Conservation (phyloP, 2,113 vertebrate species). For the Toxostoma redivivum region DNA sequence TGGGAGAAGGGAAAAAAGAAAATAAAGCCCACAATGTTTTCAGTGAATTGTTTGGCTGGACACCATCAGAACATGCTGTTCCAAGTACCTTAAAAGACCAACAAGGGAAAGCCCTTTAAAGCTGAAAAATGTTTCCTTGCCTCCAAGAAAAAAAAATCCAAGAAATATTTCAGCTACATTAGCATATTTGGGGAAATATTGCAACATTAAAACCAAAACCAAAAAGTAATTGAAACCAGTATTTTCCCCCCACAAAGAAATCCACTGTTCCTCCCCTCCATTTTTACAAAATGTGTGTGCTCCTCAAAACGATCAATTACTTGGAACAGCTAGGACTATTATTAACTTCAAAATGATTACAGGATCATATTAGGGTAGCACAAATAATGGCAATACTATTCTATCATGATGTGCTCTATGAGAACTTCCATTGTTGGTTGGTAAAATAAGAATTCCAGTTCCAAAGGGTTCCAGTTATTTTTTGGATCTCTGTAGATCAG, state of each 20-base stretch:
- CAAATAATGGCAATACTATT: background rate
- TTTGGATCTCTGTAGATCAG: background rate
- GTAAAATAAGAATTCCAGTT: background rate
- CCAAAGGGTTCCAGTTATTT: background rate
- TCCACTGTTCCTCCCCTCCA: background rate
- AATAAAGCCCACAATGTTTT: background rate
- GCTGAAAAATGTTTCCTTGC: background rate
- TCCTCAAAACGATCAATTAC: background rate
- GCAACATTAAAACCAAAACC: background rate
- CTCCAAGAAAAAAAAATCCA: background rate
- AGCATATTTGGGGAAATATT: background rate
- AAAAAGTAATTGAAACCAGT: background rate
- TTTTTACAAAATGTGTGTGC: background rate
- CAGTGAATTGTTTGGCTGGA: background rate
- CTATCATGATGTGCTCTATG: background rate
- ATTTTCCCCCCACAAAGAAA: rapidly evolving
- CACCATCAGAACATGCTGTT: background rate
- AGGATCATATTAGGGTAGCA: background rate
- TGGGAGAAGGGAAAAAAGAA: background rate
- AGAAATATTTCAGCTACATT: background rate
- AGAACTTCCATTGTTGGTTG: background rate
- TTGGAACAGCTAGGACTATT: background rate
- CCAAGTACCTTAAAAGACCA: background rate
- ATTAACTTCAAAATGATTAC: background rate
- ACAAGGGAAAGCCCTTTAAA: background rate